Conservation (phyloP, 2,113 vertebrate species). For the Antechinus flavipes region DNA sequence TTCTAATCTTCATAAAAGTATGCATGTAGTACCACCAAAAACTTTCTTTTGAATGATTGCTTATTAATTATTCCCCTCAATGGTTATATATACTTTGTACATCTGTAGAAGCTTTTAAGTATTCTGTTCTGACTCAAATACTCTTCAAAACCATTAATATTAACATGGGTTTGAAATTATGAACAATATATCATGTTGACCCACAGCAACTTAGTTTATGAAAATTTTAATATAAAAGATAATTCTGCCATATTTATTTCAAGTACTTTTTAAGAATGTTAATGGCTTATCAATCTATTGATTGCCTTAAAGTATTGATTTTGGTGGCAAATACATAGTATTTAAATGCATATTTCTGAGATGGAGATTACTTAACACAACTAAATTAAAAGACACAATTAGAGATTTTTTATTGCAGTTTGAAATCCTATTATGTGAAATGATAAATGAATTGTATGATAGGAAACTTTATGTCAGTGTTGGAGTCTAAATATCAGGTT, state of each 20-base stretch:
- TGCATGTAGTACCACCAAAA: background rate
- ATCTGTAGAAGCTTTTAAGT: background rate
- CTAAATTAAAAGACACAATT: background rate
- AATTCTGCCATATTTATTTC: background rate
- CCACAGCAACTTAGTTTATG: background rate
- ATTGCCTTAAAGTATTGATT: background rate
- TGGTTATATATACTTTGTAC: slow-evolving; percentile 4
- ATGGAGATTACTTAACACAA: slow-evolving; percentile 46
- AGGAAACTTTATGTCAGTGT: background rate
- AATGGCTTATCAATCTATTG: background rate
- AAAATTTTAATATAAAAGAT: background rate
- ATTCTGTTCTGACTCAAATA: background rate
- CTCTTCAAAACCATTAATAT: background rate
- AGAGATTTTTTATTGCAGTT: background rate
- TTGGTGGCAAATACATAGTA: background rate
- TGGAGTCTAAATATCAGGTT: background rate
- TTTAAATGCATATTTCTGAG: slow-evolving; percentile 12
- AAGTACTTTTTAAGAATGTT: background rate
- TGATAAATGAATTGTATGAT: background rate
- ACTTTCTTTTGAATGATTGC: slow-evolving; percentile 32
- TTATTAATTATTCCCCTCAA: slow-evolving; percentile 62
- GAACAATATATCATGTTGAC: background rate
- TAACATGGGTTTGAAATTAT: background rate
- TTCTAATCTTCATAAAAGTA: background rate
- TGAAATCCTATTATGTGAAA: background rate